Evolutionary conservation across 2,888 invertebrate species (phyloP).

Genomic region (Nomada flava): DNA sequence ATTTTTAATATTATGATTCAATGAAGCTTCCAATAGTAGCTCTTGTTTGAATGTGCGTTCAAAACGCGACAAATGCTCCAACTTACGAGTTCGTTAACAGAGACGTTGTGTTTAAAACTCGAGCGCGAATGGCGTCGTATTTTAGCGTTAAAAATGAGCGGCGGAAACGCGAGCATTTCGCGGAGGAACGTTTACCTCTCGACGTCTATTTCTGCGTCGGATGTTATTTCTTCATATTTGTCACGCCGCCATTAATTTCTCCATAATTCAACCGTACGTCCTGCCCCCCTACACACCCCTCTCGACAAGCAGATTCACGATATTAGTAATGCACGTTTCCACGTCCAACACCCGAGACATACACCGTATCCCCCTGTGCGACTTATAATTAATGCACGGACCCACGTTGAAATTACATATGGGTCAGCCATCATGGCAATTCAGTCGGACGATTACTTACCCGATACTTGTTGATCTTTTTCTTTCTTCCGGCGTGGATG

Average conservation of each 20-base stretch:
- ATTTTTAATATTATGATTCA: too few relatives aligned
- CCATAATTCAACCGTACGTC: slow-evolving; percentile 73
- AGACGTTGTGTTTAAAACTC: slow-evolving; percentile 30
- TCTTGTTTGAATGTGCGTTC: background rate
- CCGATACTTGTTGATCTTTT: slow-evolving; percentile 46
- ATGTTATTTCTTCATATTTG: slow-evolving; percentile 74
- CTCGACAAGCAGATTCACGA: slow-evolving; percentile 70
- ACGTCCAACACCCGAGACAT: slow-evolving; percentile 9
- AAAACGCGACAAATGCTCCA: slow-evolving; percentile 28
- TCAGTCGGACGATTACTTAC: slow-evolving; percentile 59
- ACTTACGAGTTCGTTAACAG: slow-evolving; percentile 34
- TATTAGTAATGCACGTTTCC: slow-evolving; percentile 73
- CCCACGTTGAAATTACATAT: slow-evolving; percentile 73
- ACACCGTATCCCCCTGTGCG: slow-evolving; percentile 44
- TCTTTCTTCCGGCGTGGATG: slow-evolving; percentile 18
- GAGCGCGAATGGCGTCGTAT: slow-evolving; percentile 22
- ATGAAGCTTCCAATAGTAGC: too few relatives aligned
- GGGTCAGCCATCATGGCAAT: slow-evolving; percentile 63
- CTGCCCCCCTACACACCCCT: slow-evolving; percentile 36
- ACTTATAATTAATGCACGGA: slow-evolving; percentile 76
- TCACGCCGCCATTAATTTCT: slow-evolving; percentile 75
- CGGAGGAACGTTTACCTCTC: slow-evolving; percentile 55
- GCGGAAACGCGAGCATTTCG: slow-evolving; percentile 43
- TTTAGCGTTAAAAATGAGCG: slow-evolving; percentile 59
- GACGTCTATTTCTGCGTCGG: slow-evolving; percentile 60